Evolutionary conservation across 2,797 vertebrate genomes (phyloP), one percentile per base, ranked within the genome.

Genomic region (Rhodeus uyekii): DNA sequence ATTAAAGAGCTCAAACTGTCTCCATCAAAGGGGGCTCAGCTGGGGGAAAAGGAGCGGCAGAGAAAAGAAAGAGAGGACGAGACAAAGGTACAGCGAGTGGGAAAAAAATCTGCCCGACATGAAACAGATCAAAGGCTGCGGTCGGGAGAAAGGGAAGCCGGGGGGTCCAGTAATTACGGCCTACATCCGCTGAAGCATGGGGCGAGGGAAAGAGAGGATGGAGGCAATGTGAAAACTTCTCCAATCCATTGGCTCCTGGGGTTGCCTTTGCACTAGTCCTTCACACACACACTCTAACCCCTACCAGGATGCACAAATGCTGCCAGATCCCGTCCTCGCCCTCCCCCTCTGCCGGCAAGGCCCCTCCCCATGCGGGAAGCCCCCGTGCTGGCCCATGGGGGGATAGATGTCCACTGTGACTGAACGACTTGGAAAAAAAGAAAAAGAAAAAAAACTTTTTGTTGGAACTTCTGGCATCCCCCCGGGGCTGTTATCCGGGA

Each of bases 151-250:
- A 94, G 93, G 92, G 93, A 93, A 95, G 91, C 95, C 93, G 93
- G 96, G 96, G 96, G 96, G 97, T 96, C 95, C 95, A 93, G 95
- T 97, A 97, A 98, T 98, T 97, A 96, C 95, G 96, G 94, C 93
- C 95, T 93, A 93, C 95, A 95, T 95, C 96, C 96, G 93, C 95
- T 94, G 92, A 94, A 94, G 80, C 53, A 27, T 92, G 95, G 88
- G 91, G 95, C 65, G 84, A 83, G 79, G 60, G 83, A 46, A 64
- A 32, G 61, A 53, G 83, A 80, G 87, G 88, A 83, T 79, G 16
- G 87, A 85, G 83, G 85, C 84, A 83, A 83, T 86, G 86, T 86
- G 91, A 94, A 94, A 93, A 95, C 93, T 95, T 96, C 93, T 94
- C 93, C 95, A 95, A 94, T 94, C 94, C 93, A 94, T 93, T 91